Conservation (phyloP, 2,888 invertebrate genomes). For the Habrosyne pyritoides region DNA sequence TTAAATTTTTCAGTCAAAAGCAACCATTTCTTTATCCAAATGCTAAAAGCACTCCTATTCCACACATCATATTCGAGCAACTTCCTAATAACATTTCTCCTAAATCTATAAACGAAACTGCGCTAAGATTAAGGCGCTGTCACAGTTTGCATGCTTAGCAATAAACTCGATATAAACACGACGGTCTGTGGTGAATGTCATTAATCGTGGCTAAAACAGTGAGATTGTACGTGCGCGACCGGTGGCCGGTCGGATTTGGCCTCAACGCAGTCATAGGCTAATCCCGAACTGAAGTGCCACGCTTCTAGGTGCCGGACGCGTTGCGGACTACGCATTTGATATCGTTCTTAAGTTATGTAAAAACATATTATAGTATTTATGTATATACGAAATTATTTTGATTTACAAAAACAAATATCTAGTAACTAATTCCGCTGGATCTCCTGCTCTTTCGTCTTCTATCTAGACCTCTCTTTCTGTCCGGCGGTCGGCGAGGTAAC, state of each 20-base stretch:
- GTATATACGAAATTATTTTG: no score
- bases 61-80: no score
- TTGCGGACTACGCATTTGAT: conserved; percentile 10
- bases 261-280: conserved; percentile 31
- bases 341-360: background rate
- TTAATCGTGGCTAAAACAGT: conserved; percentile 19
- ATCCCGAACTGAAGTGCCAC: conserved; percentile 36
- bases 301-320: conserved; percentile 16
- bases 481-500: no score
- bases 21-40: no score
- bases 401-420: no score
- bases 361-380: no score
- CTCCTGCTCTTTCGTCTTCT: no score
- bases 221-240: conserved; percentile 35
- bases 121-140: background rate
- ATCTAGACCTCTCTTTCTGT: no score
- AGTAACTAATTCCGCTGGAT: no score
- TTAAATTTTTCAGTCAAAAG: no score
- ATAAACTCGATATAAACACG: conserved; percentile 10
- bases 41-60: no score
- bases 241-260: conserved; percentile 36
- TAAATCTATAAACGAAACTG: background rate
- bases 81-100: no score
- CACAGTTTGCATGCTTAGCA: background rate
- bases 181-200: conserved; percentile 8